These are phyloP conservation scores for Cyrtodaria siliqua DNA, from an alignment of 2,888 invertebrate genomes.

Conservation along the genomic window DNA sequence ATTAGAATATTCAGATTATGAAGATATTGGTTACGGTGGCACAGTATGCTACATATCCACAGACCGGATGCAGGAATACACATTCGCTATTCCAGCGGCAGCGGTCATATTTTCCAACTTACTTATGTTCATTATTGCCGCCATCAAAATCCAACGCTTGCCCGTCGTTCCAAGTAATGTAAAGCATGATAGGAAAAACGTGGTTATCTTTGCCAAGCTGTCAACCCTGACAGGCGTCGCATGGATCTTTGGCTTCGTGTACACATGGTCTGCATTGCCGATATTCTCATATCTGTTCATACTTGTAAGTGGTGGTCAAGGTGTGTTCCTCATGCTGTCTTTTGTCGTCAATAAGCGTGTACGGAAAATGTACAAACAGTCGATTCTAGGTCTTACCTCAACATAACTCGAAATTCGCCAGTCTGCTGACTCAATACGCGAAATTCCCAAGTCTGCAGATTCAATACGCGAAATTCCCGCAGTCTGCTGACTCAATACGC, in stretches of 20 bases:
- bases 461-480: too few relatives aligned
- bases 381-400: too few relatives aligned
- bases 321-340: slow-evolving; percentile 25
- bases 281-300: slow-evolving; percentile 20
- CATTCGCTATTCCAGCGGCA: slow-evolving; percentile 19
- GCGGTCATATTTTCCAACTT: slow-evolving; percentile 10
- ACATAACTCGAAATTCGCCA: too few relatives aligned
- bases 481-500: too few relatives aligned
- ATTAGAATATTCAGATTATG: background rate
- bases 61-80: slow-evolving; percentile 9
- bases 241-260: slow-evolving; percentile 27
- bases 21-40: slow-evolving; percentile 10
- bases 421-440: too few relatives aligned
- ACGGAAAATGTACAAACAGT: slow-evolving; percentile 2
- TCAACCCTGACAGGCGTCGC: slow-evolving; percentile 29
- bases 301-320: slow-evolving; percentile 20
- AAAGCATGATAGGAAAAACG: slow-evolving; percentile 21
- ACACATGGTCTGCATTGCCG: background rate
- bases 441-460: too few relatives aligned
- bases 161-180: slow-evolving; percentile 5
- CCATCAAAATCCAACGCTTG: slow-evolving; percentile 4
- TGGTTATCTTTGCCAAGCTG: slow-evolving; percentile 23
- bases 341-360: slow-evolving; percentile 23
- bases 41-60: slow-evolving; percentile 11
- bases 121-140: slow-evolving; percentile 11